Percentiles rank a stretch among this genome's conserved stretches.
These are phyloP conservation scores for Coptodon rendalli DNA, from an alignment of 2,113 vertebrate species.

Conservation along the genomic window DNA sequence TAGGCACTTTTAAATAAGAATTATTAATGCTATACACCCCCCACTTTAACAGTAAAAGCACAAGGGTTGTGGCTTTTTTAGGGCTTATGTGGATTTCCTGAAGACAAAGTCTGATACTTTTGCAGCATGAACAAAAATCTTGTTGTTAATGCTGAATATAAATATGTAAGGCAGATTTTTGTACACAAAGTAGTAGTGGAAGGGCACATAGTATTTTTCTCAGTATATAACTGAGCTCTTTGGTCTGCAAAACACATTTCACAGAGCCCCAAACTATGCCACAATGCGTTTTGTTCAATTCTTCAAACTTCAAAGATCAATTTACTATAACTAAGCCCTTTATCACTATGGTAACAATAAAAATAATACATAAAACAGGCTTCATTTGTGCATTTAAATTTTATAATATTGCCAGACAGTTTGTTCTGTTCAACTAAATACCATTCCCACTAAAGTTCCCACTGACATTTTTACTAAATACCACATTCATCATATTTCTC, in stretches of 20 bases:
- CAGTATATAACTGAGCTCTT: background rate
- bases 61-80: background rate
- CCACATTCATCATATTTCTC: background rate
- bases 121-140: background rate
- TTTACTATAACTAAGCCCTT: background rate
- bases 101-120: background rate
- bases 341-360: background rate
- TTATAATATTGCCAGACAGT: background rate
- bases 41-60: background rate
- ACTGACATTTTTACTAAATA: background rate
- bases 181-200: background rate
- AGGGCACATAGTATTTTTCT: background rate
- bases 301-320: background rate
- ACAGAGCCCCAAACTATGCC: background rate
- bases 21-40: background rate
- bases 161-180: background rate
- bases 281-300: background rate
- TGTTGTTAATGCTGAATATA: background rate
- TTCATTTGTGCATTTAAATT: background rate
- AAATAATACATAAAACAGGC: background rate
- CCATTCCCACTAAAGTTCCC: background rate
- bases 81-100: background rate
- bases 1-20: background rate
- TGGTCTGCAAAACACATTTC: background rate
- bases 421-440: background rate